Evolutionary conservation across 2,113 vertebrate species (phyloP).

Genomic region (Pseudopipra pipra): DNA sequence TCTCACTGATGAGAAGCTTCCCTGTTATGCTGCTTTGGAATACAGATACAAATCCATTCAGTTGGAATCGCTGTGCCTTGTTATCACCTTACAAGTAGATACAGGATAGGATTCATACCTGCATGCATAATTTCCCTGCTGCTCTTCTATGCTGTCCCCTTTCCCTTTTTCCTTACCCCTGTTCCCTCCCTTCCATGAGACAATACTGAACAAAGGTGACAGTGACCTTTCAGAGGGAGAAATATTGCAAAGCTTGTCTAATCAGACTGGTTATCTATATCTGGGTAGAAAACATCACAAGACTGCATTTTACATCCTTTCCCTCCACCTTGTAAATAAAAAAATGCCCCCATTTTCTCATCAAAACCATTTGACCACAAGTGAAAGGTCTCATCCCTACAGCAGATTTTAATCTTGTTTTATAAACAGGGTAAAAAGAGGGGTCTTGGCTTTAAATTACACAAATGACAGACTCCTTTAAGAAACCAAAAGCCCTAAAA

Average conservation of each 20-base stretch:
- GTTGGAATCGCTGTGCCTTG: neutral
- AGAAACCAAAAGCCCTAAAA: neutral
- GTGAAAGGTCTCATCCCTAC: neutral
- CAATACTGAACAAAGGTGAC: neutral
- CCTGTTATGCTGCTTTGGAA: neutral
- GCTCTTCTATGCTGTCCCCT: neutral
- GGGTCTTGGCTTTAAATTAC: neutral
- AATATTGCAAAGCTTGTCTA: neutral
- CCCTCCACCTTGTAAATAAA: neutral
- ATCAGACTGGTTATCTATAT: neutral
- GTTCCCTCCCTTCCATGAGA: neutral
- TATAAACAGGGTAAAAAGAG: neutral
- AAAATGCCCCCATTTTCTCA: neutral
- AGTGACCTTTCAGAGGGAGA: neutral
- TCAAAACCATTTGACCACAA: neutral
- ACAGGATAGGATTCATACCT: neutral
- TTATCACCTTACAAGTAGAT: neutral
- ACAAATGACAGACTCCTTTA: neutral
- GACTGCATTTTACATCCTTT: neutral
- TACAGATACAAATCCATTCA: neutral
- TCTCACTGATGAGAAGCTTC: constrained; percentile 12
- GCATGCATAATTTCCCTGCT: neutral
- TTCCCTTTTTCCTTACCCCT: neutral
- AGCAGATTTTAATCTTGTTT: neutral
- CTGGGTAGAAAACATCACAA: neutral